These are phyloP conservation scores for Isoperla grammatica DNA, from an alignment of 2,888 invertebrate genomes.

Conservation along the genomic window DNA sequence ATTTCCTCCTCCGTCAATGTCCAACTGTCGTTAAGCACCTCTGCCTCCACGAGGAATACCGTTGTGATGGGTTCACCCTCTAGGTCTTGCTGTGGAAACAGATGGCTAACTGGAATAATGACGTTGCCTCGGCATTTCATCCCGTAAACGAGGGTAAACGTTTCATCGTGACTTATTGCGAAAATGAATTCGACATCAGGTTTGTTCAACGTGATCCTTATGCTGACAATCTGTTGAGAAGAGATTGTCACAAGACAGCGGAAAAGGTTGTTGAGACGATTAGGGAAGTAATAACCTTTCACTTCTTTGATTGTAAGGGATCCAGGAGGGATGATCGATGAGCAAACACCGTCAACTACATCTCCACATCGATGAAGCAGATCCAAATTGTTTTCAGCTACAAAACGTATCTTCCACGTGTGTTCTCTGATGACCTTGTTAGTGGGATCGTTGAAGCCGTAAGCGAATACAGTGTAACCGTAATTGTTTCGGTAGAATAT, in stretches of 20 bases:
- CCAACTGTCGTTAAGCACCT: background rate
- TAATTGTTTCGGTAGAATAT: constrained; percentile 27
- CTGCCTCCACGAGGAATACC: background rate
- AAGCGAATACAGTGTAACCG: constrained; percentile 37
- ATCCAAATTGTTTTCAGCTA: constrained; percentile 31
- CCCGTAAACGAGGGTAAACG: background rate
- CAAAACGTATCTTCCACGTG: constrained; percentile 35
- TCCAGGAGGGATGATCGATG: background rate
- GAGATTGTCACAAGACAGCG: background rate
- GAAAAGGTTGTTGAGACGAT: background rate
- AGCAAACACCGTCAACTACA: background rate
- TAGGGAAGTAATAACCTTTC: constrained; percentile 14
- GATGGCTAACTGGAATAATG: background rate
- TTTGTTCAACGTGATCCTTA: background rate
- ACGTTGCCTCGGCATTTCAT: background rate
- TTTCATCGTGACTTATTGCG: background rate
- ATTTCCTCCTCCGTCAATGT: background rate
- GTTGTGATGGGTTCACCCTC: background rate
- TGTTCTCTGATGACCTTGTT: constrained; percentile 28
- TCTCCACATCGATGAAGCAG: constrained; percentile 7
- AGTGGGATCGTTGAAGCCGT: constrained; percentile 32
- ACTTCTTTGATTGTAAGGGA: background rate
- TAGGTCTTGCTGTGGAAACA: background rate
- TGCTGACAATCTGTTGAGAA: background rate
- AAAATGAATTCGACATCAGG: background rate